Percentiles rank a stretch among this genome's conserved stretches.
Evolutionary conservation across 1,140 invertebrate genomes (phyloP).

Genomic region (Elymnias hypermnestra): DNA sequence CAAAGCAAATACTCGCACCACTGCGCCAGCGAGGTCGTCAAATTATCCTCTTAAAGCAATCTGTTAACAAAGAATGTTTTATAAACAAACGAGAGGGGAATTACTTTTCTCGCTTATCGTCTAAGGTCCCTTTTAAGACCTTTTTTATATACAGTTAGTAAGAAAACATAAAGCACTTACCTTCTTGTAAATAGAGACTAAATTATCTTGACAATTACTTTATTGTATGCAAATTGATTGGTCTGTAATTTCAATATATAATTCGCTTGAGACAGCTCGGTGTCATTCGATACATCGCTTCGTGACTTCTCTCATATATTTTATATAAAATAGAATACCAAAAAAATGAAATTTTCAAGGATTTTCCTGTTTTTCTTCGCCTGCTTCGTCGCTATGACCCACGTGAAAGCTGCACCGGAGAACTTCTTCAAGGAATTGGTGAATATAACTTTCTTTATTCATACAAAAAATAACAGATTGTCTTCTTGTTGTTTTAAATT

Average conservation of each 20-base stretch:
- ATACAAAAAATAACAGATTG: no score
- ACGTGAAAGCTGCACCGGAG: conserved; percentile 16
- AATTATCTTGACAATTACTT: neutral
- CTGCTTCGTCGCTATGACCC: conserved; percentile 7
- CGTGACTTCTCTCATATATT: neutral
- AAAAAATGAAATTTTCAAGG: conserved; percentile 18
- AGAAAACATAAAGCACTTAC: neutral
- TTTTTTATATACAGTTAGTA: neutral
- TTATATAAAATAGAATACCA: neutral
- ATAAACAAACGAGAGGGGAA: neutral
- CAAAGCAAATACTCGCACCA: no score
- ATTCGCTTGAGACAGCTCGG: neutral
- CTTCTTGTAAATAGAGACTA: neutral
- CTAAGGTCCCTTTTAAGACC: neutral
- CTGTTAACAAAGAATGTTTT: neutral
- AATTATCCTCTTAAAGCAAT: no score
- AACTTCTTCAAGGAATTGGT: conserved; percentile 27
- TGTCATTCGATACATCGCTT: neutral
- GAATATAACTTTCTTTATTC: conserved; percentile 4
- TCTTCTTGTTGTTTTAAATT: no score
- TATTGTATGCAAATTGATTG: neutral
- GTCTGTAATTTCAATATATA: neutral
- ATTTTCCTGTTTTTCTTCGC: no score
- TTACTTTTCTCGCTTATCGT: neutral
- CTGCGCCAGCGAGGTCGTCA: no score